These are phyloP conservation scores for Drosophila burlai DNA, from an alignment of 1,140 invertebrate genomes.

Conservation along the genomic window DNA sequence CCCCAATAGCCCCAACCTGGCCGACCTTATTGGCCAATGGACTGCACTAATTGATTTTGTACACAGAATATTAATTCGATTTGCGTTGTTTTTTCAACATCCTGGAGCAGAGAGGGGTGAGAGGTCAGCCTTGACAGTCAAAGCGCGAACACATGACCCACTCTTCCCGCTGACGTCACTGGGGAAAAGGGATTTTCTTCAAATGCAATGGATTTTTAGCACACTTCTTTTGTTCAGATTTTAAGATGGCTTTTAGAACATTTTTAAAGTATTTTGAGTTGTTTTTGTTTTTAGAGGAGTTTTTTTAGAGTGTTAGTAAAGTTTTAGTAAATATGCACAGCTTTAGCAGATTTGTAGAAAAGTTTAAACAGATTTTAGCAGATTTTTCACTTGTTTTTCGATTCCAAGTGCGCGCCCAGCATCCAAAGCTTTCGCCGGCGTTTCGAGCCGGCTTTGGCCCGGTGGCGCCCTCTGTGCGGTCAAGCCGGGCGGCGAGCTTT, in stretches of 20 bases:
- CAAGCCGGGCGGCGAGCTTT: constrained; percentile 16
- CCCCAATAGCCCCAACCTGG: background rate
- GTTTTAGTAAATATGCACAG: background rate
- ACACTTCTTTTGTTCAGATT: background rate
- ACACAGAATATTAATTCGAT: constrained; percentile 46
- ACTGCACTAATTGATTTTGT: constrained; percentile 48
- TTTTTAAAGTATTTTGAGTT: too few species aligned
- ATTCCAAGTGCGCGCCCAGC: constrained; percentile 43
- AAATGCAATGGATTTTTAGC: background rate
- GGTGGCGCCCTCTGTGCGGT: constrained; percentile 36
- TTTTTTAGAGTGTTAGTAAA: too few species aligned
- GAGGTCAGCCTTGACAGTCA: constrained; percentile 39
- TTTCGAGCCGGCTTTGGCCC: background rate
- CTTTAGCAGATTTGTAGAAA: accelerated
- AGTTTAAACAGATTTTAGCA: background rate
- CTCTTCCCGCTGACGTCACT: constrained; percentile 22
- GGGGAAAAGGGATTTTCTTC: background rate
- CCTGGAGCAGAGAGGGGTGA: background rate
- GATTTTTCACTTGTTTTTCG: background rate
- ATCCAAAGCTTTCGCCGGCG: constrained; percentile 38
- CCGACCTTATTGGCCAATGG: constrained; percentile 33
- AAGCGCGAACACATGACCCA: background rate
- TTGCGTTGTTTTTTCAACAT: constrained; percentile 24
- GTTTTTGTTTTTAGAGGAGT: background rate
- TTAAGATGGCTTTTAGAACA: background rate